Evolutionary conservation across 2,797 vertebrate species (phyloP), one percentile per base, ranked within the genome.

Genomic region (Sebastolobus alascanus): DNA sequence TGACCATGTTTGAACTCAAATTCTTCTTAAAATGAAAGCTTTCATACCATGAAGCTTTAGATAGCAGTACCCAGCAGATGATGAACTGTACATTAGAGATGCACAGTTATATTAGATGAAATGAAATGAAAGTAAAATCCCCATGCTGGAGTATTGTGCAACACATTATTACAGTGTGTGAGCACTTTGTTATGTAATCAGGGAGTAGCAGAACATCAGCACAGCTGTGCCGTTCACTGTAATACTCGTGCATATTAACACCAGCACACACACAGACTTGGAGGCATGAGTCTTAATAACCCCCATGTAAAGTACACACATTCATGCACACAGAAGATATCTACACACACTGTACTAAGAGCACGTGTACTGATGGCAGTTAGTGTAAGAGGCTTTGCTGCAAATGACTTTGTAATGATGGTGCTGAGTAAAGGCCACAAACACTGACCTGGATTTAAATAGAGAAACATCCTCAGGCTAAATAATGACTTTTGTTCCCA

Each of bases 161-260:
- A 31, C 2, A 2, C 50, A 64, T 37, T 56, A 76, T 54, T 58
- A 52, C 27, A 70, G 74, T 3, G 54, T 68, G 68, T 33, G 73
- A 77, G 64, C 46, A 69, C 50, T 77, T 61, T 79, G 73, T 87
- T 90, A 79, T 75, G 68, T 56, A 73, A 79, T 43, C 59, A 63
- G 43, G 65, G 54, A 66, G 59, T 77, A 64, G 22, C 77, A 66
- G 38, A 31, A 46, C 13, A 65, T 60, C 7, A 72, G 71, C 40
- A 58, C 56, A 84, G 77, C 71, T 84, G 38, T 66, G 50, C 31
- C 35, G 60, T 72, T 54, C n/a, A 67, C 31, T 63, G 33, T 46
- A 71, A 73, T 40, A 33, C 22, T 50, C 4, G 0, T n/a, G 43
- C 56, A 55, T 11, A 43, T 50, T 76, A 58, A 80, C 63, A 68